Evolutionary conservation across 2,888 invertebrate species (phyloP), one percentile per base, ranked within the genome.

Genomic region (Parnassius glacialis): DNA sequence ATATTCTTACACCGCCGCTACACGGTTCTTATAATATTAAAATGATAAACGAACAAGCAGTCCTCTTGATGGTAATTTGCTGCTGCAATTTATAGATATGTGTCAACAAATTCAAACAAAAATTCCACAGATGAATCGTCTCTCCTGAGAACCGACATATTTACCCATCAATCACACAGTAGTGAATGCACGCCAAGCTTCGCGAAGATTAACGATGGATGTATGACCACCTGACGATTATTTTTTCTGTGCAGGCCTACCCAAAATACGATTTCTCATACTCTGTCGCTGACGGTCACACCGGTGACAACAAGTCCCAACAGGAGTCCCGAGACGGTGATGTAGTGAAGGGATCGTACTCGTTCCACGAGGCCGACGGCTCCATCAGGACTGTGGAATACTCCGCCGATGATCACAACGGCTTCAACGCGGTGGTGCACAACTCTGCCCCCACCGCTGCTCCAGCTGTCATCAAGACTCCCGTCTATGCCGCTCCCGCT

Each of bases 281-380:
- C 79, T 88, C 90, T 53, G 90, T 92, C 7, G 83, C 88, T 69
- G 92, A 92, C 73, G 84, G 84, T 44, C 88, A 91, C 79, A 88
- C 92, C 72, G 92, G 92, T 54, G 92, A 92, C 82, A 83, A 85
- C 77, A 92, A 92, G 79, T 81, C 83, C 67, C 91, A 90, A 75
- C 87, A 90, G 67, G 92, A 92, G 70, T 68, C 74, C 67, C 84
- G 87, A 64, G 92, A 92, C 64, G 92, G 92, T 57, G 92, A 92
- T 71, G 83, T 82, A 3, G 92, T 92, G 56, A 88, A 91, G 74
- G 92, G 92, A 67, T 83, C 86, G 10, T 90, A 92, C 81, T 86
- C 88, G 13, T 81, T 92, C 68, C 80, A 84, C 63, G 91, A 92
- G 74, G 87, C 92, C 61, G 92, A 92, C 69, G 92, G 92, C 70